A percentile compares a stretch with the other conserved stretches of the same genome.
phyloP scores from a whole-genome alignment of 2,113 vertebrate species.

The Pygoscelis antarcticus region DNA sequence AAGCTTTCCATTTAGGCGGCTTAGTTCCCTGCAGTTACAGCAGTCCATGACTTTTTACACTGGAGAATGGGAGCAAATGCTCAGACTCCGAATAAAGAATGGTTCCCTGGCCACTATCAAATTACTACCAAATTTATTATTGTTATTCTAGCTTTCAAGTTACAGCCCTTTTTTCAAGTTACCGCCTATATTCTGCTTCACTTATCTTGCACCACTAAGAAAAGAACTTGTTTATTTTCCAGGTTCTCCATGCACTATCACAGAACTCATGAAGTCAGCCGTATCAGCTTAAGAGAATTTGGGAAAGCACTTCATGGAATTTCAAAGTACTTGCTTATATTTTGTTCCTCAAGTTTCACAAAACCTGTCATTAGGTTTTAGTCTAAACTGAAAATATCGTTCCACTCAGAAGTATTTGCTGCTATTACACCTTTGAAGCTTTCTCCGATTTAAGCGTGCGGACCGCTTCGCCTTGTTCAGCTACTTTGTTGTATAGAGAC shows the following conservation, averaged over 20 bases:
- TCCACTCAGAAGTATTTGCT: background rate
- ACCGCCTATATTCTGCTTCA: background rate
- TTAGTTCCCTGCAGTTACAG: background rate
- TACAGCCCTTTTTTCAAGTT: background rate
- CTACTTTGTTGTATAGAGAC: slow-evolving; percentile 15
- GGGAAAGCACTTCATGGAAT: background rate
- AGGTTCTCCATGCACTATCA: background rate
- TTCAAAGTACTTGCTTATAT: background rate
- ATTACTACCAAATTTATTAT: background rate
- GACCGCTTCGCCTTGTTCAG: slow-evolving; percentile 80
- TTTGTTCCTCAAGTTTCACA: background rate
- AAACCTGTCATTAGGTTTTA: background rate
- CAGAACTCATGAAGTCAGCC: background rate
- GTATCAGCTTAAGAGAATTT: background rate
- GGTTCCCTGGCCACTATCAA: background rate
- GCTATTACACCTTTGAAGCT: slow-evolving; percentile 77
- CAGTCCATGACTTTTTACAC: background rate
- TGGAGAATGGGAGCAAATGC: background rate
- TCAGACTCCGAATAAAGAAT: background rate
- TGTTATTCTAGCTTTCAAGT: background rate
- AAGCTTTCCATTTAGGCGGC: background rate
- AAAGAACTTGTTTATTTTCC: background rate
- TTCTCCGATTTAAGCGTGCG: slow-evolving; percentile 77
- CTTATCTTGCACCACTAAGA: background rate
- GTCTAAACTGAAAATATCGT: background rate